phyloP scores from a whole-genome alignment of 2,113 vertebrate species.

The Phasianus colchicus region DNA sequence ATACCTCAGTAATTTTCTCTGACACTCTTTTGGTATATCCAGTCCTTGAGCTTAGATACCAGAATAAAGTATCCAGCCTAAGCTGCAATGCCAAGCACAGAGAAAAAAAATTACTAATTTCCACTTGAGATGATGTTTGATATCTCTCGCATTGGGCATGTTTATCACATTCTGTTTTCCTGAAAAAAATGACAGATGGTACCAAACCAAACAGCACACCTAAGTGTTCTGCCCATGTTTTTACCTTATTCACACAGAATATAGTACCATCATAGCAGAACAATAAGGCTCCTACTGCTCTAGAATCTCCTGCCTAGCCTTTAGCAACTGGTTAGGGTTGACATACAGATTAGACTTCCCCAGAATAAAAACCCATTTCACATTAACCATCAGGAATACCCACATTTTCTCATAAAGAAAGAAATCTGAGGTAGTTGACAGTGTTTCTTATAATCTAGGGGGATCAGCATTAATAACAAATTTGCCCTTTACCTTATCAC shows the following conservation, averaged over 20 bases:
- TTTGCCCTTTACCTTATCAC: background rate
- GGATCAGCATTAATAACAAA: background rate
- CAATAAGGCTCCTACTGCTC: background rate
- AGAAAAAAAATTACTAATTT: background rate
- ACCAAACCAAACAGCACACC: fast-evolving
- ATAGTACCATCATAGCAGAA: fast-evolving
- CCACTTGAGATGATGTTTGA: background rate
- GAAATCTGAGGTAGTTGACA: background rate
- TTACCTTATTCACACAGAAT: background rate
- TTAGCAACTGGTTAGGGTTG: background rate
- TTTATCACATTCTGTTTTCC: background rate
- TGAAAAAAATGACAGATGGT: background rate
- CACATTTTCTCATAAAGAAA: background rate
- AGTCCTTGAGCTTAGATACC: background rate
- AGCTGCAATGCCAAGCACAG: background rate
- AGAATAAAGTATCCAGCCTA: background rate
- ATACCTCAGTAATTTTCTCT: background rate
- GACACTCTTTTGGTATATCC: background rate
- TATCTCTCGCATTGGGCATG: background rate
- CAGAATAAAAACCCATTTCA: background rate
- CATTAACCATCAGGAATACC: background rate
- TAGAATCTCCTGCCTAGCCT: background rate
- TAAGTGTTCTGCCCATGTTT: fast-evolving
- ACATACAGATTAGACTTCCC: background rate
- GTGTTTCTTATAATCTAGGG: background rate